phyloP scores from a whole-genome alignment of 2,113 vertebrate species.

The Zosterops hypoxanthus region DNA sequence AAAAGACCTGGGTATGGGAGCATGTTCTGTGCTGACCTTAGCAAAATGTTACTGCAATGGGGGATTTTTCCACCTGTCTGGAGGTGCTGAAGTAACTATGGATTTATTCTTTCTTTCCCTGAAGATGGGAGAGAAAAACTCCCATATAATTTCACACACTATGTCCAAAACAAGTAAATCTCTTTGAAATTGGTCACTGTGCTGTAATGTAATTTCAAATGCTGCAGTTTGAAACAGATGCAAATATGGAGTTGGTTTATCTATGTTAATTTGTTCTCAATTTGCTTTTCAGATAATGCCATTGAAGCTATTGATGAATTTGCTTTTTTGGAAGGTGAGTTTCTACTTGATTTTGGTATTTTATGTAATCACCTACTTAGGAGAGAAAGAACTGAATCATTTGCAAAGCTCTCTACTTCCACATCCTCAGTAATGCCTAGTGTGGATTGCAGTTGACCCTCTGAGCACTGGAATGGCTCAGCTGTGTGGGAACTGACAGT shows the following conservation, averaged over 20 bases:
- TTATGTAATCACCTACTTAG: neutral
- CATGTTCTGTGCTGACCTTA: neutral
- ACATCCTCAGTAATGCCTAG: neutral
- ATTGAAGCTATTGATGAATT: constrained; percentile 96
- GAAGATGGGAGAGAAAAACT: neutral
- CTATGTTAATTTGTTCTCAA: neutral
- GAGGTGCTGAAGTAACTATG: neutral
- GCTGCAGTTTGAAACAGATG: neutral
- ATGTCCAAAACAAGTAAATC: neutral
- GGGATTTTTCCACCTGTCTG: neutral
- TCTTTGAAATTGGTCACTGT: neutral
- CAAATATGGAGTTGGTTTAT: neutral
- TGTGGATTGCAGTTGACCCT: neutral
- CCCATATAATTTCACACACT: neutral
- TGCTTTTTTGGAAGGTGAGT: constrained; percentile 94
- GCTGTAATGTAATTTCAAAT: neutral
- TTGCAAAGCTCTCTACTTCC: neutral
- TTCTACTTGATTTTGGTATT: neutral
- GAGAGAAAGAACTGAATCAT: neutral
- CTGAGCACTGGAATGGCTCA: neutral
- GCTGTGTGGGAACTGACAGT: no score
- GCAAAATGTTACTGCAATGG: neutral
- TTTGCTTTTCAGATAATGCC: constrained; percentile 85
- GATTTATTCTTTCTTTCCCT: neutral
- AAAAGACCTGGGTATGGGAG: constrained; percentile 89